Evolutionary conservation across 2,797 vertebrate species (phyloP), one percentile per base, ranked within the genome.

Genomic region (Nyctalus aviator): DNA sequence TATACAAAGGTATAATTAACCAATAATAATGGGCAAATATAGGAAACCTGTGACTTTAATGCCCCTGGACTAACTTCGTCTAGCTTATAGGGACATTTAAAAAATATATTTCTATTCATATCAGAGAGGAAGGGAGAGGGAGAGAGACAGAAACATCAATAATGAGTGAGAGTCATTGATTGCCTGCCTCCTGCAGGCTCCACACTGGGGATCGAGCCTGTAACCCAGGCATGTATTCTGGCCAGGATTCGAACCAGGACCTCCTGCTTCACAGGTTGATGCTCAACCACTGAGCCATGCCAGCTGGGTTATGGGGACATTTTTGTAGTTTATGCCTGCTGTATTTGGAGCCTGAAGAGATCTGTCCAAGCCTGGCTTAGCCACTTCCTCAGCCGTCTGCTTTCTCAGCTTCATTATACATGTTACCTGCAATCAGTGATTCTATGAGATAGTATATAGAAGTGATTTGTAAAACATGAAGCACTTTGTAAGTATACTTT

Each of bases 11-110:
- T 73, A 6, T 85, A 68, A 41, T 83, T 81, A 83, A 62, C 18
- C 25, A 48, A 44, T 71, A 85, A 71, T 48, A 83, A 89, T 15
- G 50, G 79, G 44, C n/a, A 69, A 30, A 91, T 69, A 69, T n/a
- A 78, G 71, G 75, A 88, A 62, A 77, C 41, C 48, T 93, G 35
- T 41, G 37, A 48, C 41, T 72, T 91, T 50, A 32, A 50, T 79
- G n/a, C 6, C 30, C 27, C 30, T 18, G 37, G 41, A 71, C 44
- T 92, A 32, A 71, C 37, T 81, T 37, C 53, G 15, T 83, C 25
- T 69, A 72, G 72, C 62, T 8, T 37, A 20, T 1, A 44, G 37
- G n/a, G 20, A 62, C 27, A 62, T 62, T 62, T 14, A 62, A 62
- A 59, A 62, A 62, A 25, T 25, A 62, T 62, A 30, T 62, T 59